These are phyloP conservation scores for Hirtodrosophila cameraria DNA, from an alignment of 2,888 invertebrate species.

Conservation along the genomic window DNA sequence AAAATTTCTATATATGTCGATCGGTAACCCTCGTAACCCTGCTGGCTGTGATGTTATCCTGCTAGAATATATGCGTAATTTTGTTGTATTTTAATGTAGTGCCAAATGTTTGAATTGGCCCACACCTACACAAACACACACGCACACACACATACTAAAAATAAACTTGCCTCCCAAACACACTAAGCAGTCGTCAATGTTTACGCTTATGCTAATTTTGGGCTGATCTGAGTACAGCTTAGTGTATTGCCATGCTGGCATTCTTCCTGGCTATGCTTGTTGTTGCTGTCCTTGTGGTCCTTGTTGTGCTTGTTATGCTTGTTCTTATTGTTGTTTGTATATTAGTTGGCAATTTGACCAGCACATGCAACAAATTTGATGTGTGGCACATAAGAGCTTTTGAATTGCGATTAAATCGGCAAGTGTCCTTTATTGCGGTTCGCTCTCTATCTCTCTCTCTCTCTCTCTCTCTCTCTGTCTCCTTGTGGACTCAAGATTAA, in stretches of 20 bases:
- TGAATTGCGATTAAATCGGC: constrained; percentile 29
- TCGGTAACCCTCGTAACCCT: constrained; percentile 13
- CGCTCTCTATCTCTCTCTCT: background rate
- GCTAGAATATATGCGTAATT: constrained; percentile 51
- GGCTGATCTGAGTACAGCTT: constrained; percentile 44
- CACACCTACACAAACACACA: constrained; percentile 15
- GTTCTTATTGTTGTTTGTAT: constrained; percentile 15
- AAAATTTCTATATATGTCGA: constrained; percentile 23
- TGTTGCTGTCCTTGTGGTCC: constrained; percentile 11
- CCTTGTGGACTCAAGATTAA: constrained; percentile 16
- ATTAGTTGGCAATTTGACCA: constrained; percentile 26
- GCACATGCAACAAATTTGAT: constrained; percentile 52
- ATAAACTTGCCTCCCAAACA: constrained; percentile 25
- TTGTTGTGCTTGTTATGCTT: constrained; percentile 3
- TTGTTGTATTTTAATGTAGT: constrained; percentile 75
- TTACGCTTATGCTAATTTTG: constrained; percentile 75
- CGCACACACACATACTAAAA: constrained; percentile 7
- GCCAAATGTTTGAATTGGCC: constrained; percentile 64
- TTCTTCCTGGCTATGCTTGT: constrained; percentile 12
- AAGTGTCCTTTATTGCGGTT: constrained; percentile 21
- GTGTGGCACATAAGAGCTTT: constrained; percentile 35
- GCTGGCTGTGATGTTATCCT: constrained; percentile 28
- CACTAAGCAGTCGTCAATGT: constrained; percentile 61
- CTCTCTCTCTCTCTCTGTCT: background rate
- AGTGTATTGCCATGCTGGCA: constrained; percentile 34